Evolutionary conservation across 2,888 invertebrate genomes (phyloP).

Genomic region (Drosophila cracens): DNA sequence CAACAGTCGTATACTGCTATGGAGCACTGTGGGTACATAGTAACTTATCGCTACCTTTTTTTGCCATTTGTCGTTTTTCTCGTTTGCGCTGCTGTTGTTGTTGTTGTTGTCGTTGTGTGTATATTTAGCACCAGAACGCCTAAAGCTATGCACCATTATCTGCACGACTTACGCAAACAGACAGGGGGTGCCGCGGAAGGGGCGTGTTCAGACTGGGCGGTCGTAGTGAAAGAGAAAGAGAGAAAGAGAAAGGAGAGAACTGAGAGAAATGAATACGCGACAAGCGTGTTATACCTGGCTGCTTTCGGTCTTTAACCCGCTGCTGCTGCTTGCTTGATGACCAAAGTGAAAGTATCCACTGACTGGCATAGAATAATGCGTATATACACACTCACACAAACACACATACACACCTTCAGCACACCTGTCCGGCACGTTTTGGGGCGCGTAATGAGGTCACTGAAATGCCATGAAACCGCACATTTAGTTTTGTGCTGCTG

Average conservation of each 20-base stretch:
- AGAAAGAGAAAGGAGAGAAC: slow-evolving; percentile 5
- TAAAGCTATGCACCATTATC: slow-evolving; percentile 68
- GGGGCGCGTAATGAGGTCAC: slow-evolving; percentile 62
- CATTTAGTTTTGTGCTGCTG: slow-evolving; percentile 14
- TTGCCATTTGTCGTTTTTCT: slow-evolving; percentile 20
- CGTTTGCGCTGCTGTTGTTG: slow-evolving; percentile 4
- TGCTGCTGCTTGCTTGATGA: slow-evolving; percentile 13
- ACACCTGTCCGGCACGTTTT: slow-evolving; percentile 21
- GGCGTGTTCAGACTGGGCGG: slow-evolving; percentile 17
- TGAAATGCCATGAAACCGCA: slow-evolving; percentile 32
- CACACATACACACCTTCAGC: neutral
- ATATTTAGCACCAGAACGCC: slow-evolving; percentile 61
- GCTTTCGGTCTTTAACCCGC: slow-evolving; percentile 55
- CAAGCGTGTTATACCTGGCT: slow-evolving; percentile 19
- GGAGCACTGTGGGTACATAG: slow-evolving; percentile 14
- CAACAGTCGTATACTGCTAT: slow-evolving; percentile 11
- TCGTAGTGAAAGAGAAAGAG: slow-evolving; percentile 3
- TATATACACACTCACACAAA: slow-evolving; percentile 18
- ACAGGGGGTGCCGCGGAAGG: neutral
- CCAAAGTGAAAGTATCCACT: slow-evolving; percentile 44
- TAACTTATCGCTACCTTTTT: slow-evolving; percentile 28
- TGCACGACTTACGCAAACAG: slow-evolving; percentile 56
- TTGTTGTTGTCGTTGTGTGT: slow-evolving; percentile 33
- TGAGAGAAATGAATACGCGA: slow-evolving; percentile 46
- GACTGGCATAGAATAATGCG: slow-evolving; percentile 38